Evolutionary conservation across 2,113 vertebrate species (phyloP).

Genomic region (Silurus meridionalis): DNA sequence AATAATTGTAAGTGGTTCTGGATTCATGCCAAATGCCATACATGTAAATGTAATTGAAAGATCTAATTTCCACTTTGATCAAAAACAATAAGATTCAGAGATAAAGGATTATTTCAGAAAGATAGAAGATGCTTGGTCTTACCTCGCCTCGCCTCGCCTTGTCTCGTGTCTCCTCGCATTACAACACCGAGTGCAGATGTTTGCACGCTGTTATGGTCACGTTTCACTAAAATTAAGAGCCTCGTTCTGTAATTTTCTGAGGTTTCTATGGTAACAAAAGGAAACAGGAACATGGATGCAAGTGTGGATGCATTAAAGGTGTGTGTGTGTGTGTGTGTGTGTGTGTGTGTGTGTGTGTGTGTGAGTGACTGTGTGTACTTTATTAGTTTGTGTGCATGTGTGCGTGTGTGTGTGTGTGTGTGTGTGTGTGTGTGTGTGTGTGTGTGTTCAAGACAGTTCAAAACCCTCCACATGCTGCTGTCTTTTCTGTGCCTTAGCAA

Average conservation of each 20-base stretch:
- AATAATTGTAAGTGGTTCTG: too few relatives aligned
- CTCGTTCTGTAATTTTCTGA: background rate
- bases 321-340: background rate
- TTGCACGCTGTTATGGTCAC: background rate
- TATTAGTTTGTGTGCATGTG: too few relatives aligned
- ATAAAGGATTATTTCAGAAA: too few relatives aligned
- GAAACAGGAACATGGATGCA: slow-evolving; percentile 41
- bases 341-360: background rate
- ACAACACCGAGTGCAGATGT: slow-evolving; percentile 16
- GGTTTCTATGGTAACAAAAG: slow-evolving; percentile 47
- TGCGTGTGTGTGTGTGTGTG: background rate
- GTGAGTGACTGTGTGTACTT: too few relatives aligned
- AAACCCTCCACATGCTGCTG: background rate
- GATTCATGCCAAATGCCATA: too few relatives aligned
- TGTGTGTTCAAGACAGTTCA: background rate
- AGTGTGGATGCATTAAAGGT: background rate
- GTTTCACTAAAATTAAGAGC: slow-evolving; percentile 18
- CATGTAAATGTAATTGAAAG: too few relatives aligned
- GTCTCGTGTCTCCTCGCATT: background rate
- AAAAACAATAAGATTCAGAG: too few relatives aligned
- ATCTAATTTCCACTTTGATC: too few relatives aligned
- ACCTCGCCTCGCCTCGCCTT: background rate
- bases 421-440: background rate
- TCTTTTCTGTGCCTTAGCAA: background rate
- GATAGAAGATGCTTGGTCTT: background rate